Percentiles rank a stretch among this genome's conserved stretches.
Conservation (phyloP, 2,797 vertebrate genomes). For the Notolabrus celidotus region DNA sequence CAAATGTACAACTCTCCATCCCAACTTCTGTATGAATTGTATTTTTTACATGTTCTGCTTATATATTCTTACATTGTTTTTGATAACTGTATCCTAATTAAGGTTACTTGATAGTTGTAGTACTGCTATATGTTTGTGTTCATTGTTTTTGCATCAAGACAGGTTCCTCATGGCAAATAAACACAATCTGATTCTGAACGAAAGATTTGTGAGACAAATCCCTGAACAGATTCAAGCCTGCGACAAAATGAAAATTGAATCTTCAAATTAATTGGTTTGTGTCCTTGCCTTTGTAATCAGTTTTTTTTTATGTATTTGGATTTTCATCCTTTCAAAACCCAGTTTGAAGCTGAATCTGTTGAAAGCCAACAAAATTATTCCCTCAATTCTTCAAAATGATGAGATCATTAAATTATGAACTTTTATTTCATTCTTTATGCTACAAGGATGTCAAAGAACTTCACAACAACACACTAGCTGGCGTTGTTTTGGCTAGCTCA, state of each 20-base stretch:
- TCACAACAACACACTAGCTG: neutral
- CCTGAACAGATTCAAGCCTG: neutral
- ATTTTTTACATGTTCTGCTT: too few species aligned
- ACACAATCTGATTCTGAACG: too few species aligned
- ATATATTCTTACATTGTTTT: too few species aligned
- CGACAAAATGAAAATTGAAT: neutral
- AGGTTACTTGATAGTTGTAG: too few species aligned
- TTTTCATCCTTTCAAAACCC: neutral
- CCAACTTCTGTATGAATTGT: too few species aligned
- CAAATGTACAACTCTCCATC: too few species aligned
- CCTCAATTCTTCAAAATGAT: neutral
- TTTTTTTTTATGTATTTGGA: neutral
- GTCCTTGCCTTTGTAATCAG: neutral
- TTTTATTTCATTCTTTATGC: neutral
- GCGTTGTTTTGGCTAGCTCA: too few species aligned
- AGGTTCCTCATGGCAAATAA: too few species aligned
- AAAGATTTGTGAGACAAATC: neutral
- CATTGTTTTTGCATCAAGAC: too few species aligned
- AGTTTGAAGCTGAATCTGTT: neutral
- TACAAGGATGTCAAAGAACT: neutral
- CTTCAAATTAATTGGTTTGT: slow-evolving; percentile 9
- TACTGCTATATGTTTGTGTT: too few species aligned
- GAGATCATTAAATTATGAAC: neutral
- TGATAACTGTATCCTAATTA: too few species aligned
- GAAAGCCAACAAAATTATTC: neutral